Percentiles rank a stretch among this genome's conserved stretches.
phyloP scores from a whole-genome alignment of 2,113 vertebrate genomes.

The Cyprinodon variegatus region DNA sequence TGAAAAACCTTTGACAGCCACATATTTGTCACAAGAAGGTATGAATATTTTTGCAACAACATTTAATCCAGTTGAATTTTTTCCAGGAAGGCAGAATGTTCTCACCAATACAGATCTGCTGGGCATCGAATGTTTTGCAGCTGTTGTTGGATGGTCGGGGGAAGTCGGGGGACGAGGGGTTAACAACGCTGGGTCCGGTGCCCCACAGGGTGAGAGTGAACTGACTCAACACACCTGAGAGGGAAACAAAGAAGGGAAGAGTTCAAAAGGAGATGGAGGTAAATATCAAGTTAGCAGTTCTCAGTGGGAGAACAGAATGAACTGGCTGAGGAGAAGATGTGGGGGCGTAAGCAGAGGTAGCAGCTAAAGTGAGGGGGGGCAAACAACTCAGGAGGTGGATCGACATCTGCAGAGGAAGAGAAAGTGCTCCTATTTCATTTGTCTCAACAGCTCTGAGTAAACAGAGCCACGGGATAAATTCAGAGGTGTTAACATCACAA shows the following conservation, averaged over 20 bases:
- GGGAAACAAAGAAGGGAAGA: background rate
- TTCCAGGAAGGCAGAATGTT: slow-evolving; percentile 4
- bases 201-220: slow-evolving; percentile 92
- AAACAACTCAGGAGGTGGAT: slow-evolving; percentile 41
- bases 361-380: slow-evolving; percentile 19
- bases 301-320: slow-evolving; percentile 31
- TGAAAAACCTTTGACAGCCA: too few relatives aligned
- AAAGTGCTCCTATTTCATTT: slow-evolving; percentile 24
- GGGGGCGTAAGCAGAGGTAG: slow-evolving; percentile 39
- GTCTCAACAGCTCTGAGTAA: slow-evolving; percentile 21
- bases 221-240: slow-evolving; percentile 89
- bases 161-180: slow-evolving; percentile 81
- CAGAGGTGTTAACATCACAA: slow-evolving; percentile 4
- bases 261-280: slow-evolving; percentile 8
- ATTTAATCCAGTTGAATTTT: background rate
- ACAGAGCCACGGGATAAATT: slow-evolving; percentile 24
- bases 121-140: slow-evolving; percentile 91
- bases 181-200: slow-evolving; percentile 78
- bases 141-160: slow-evolving; percentile 89
- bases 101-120: slow-evolving; percentile 97
- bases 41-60: slow-evolving; percentile 1
- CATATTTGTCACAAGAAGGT: background rate
- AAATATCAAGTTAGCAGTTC: slow-evolving; percentile 40
- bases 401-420: slow-evolving; percentile 28
- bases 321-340: slow-evolving; percentile 27